phyloP scores from a whole-genome alignment of 30 jellyfish, hydroid and myxozoan species.

The Hydractinia symbiolongicarpus region DNA sequence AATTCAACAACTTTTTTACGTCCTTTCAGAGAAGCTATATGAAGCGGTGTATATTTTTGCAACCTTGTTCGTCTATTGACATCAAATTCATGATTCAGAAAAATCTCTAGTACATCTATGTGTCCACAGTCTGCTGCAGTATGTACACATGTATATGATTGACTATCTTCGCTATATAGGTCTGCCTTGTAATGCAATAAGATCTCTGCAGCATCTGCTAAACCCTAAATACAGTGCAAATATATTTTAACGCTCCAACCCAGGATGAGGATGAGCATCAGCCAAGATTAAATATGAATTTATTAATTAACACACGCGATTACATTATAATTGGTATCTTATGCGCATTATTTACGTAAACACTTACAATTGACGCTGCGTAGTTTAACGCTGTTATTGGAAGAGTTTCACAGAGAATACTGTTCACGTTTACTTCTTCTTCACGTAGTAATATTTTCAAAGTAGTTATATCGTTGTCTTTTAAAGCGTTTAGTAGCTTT shows the following conservation, averaged over 20 bases:
- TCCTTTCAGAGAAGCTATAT: slow-evolving; percentile 57
- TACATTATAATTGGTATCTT: too few species aligned
- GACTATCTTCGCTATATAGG: slow-evolving; percentile 39
- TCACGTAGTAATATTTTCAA: slow-evolving; percentile 28
- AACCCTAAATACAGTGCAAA: slow-evolving; percentile 43
- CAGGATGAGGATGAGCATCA: not conserved
- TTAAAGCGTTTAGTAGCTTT: slow-evolving; percentile 49
- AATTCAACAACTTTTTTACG: slow-evolving; percentile 40
- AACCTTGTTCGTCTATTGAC: slow-evolving; percentile 35
- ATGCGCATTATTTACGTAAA: not conserved
- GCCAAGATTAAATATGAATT: not conserved
- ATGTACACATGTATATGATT: slow-evolving; percentile 49
- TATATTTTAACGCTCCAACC: not conserved
- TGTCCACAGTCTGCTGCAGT: slow-evolving; percentile 80
- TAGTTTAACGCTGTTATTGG: slow-evolving; percentile 63
- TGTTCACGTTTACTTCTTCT: slow-evolving; percentile 51
- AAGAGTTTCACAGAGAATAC: slow-evolving; percentile 42
- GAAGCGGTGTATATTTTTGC: slow-evolving; percentile 55
- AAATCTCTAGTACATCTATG: slow-evolving; percentile 34
- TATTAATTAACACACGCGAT: too few species aligned
- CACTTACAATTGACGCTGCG: slow-evolving; percentile 58
- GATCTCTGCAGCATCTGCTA: slow-evolving; percentile 46
- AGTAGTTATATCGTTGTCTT: slow-evolving; percentile 33
- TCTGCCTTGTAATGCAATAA: slow-evolving; percentile 62
- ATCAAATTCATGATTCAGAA: slow-evolving; percentile 51